Conservation (phyloP, 2,888 invertebrate species). For the Acanthoscelides obtectus region DNA sequence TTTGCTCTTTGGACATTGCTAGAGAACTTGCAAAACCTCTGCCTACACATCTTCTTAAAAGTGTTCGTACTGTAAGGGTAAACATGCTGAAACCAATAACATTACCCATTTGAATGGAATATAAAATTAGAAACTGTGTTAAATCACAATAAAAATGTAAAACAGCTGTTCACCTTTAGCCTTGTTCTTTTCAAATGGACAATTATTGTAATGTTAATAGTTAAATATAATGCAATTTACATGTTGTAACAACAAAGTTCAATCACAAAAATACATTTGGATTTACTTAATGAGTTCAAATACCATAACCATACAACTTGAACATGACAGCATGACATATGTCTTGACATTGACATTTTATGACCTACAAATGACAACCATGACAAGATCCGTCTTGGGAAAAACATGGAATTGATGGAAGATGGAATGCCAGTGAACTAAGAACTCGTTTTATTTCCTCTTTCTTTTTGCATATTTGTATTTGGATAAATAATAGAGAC, state of each 20-base stretch:
- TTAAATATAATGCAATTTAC: background rate
- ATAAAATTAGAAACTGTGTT: background rate
- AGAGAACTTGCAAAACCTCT: conserved; percentile 17
- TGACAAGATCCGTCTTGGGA: too few species aligned
- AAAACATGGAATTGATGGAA: too few species aligned
- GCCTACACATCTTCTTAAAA: conserved; percentile 15
- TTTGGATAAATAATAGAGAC: too few species aligned
- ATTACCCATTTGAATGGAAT: background rate
- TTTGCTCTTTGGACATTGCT: conserved; percentile 13
- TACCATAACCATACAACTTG: too few species aligned
- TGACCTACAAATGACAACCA: background rate
- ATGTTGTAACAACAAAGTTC: background rate
- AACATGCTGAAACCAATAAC: background rate
- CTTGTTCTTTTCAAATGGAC: background rate
- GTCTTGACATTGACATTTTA: background rate
- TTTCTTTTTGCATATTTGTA: too few species aligned
- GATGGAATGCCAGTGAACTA: too few species aligned
- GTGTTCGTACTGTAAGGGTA: conserved; percentile 13
- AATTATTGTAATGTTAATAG: background rate
- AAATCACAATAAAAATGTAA: background rate
- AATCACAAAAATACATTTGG: too few species aligned
- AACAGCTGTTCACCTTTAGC: background rate
- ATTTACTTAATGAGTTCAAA: too few species aligned
- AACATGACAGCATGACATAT: too few species aligned
- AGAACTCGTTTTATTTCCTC: too few species aligned